Evolutionary conservation across 2,797 vertebrate species (phyloP).

Genomic region (Poliocrania exsul): DNA sequence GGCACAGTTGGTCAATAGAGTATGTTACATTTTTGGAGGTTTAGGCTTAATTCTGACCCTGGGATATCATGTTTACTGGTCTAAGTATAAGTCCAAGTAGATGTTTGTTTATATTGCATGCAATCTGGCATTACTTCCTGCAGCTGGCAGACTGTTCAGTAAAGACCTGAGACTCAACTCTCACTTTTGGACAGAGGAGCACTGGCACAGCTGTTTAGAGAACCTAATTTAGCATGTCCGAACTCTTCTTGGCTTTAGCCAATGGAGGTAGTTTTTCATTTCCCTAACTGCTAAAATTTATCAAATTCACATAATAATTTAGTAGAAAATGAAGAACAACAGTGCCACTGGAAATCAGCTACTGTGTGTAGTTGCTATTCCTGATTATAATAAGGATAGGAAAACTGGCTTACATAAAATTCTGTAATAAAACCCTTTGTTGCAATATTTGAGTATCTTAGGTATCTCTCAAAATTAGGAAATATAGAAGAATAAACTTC

Average conservation of each 20-base stretch:
- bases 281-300: slow-evolving; percentile 46
- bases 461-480: background rate
- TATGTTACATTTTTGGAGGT: background rate
- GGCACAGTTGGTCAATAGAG: slow-evolving; percentile 14
- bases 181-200: slow-evolving; percentile 54
- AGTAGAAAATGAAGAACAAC: slow-evolving; percentile 9
- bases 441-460: background rate
- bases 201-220: slow-evolving; percentile 66
- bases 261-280: slow-evolving; percentile 12
- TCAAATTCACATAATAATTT: slow-evolving; percentile 22
- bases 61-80: background rate
- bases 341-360: background rate
- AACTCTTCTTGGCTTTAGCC: slow-evolving; percentile 46
- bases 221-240: slow-evolving; percentile 38
- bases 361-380: background rate
- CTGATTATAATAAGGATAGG: background rate
- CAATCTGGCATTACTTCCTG: slow-evolving; percentile 13
- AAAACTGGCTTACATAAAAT: background rate
- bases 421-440: background rate
- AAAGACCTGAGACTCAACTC: slow-evolving; percentile 45
- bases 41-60: slow-evolving; percentile 29
- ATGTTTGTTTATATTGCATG: slow-evolving; percentile 31
- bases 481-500: background rate
- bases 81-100: slow-evolving; percentile 23
- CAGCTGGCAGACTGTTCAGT: slow-evolving; percentile 25